Evolutionary conservation across 37 sponge, comb jelly and placozoan genomes (phyloP).

Genomic region (Chondrosia reniformis): DNA sequence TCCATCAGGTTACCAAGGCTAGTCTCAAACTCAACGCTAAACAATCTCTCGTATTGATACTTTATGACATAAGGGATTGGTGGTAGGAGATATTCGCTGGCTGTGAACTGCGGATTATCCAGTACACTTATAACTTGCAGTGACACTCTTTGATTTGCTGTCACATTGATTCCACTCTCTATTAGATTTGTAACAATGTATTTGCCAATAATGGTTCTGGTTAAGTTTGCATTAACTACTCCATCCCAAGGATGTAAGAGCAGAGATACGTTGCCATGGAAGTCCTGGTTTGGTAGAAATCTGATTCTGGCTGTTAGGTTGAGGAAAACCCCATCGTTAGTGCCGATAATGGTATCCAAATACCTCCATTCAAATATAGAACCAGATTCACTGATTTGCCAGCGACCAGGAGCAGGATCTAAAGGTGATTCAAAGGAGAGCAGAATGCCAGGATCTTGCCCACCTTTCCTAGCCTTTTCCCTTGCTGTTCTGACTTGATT

Average conservation of each 20-base stretch:
- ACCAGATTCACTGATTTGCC: constrained; percentile 72
- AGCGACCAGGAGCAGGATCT: constrained; percentile 19
- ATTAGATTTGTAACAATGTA: constrained; percentile 27
- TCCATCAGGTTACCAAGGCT: background rate
- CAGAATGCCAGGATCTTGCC: constrained; percentile 54
- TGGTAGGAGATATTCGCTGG: constrained; percentile 5
- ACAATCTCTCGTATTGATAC: constrained; percentile 56
- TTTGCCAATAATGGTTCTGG: background rate
- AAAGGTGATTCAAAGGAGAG: constrained; percentile 26
- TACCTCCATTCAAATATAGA: constrained; percentile 33
- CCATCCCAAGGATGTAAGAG: constrained; percentile 73
- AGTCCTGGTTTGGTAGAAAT: constrained; percentile 51
- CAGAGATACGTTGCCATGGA: constrained; percentile 51
- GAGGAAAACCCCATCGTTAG: constrained; percentile 28
- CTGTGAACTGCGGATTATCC: constrained; percentile 34
- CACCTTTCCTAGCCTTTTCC: background rate
- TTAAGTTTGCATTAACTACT: constrained; percentile 17
- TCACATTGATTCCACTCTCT: background rate
- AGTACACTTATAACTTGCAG: constrained; percentile 14
- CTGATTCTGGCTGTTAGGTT: constrained; percentile 51
- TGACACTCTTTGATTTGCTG: background rate
- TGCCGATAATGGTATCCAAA: constrained; percentile 5
- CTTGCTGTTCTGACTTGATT: constrained; percentile 37
- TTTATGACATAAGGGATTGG: constrained; percentile 56
- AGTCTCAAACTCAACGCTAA: constrained; percentile 42